Evolutionary conservation across 2,113 vertebrate species (phyloP).

Genomic region (Osmerus mordax): DNA sequence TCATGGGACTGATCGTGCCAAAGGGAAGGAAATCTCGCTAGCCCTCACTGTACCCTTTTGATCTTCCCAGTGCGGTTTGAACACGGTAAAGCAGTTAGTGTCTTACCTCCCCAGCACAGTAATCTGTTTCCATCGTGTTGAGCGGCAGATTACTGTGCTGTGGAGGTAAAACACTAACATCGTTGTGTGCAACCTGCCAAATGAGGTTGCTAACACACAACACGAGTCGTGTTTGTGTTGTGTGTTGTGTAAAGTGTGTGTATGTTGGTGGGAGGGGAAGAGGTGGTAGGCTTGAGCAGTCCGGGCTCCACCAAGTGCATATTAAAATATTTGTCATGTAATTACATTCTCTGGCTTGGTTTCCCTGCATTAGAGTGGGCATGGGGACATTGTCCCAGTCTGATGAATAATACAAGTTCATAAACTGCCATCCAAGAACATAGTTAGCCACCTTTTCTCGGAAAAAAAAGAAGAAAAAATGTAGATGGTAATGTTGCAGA

Average conservation of each 20-base stretch:
- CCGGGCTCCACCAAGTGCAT: constrained; percentile 25
- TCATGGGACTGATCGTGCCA: constrained; percentile 12
- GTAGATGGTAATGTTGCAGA: constrained; percentile 76
- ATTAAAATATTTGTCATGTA: constrained; percentile 54
- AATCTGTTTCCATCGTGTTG: too few species aligned
- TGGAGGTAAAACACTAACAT: too few species aligned
- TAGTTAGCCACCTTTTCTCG: constrained; percentile 53
- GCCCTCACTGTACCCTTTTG: neutral
- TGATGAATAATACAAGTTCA: constrained; percentile 92
- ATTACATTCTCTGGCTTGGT: constrained; percentile 44
- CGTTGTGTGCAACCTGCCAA: too few species aligned
- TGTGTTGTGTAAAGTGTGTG: neutral
- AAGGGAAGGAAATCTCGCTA: neutral
- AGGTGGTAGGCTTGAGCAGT: neutral
- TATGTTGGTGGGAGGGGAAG: neutral
- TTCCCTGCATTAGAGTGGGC: constrained; percentile 42
- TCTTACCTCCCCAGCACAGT: too few species aligned
- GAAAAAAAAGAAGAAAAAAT: constrained; percentile 39
- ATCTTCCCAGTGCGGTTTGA: neutral
- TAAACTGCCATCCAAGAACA: constrained; percentile 77
- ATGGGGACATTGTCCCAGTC: constrained; percentile 75
- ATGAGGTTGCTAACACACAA: too few species aligned
- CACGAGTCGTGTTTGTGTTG: neutral
- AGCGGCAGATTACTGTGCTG: too few species aligned
- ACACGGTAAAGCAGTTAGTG: neutral